Conservation (phyloP, 1,140 invertebrate genomes). For the Andricus grossulariae region DNA sequence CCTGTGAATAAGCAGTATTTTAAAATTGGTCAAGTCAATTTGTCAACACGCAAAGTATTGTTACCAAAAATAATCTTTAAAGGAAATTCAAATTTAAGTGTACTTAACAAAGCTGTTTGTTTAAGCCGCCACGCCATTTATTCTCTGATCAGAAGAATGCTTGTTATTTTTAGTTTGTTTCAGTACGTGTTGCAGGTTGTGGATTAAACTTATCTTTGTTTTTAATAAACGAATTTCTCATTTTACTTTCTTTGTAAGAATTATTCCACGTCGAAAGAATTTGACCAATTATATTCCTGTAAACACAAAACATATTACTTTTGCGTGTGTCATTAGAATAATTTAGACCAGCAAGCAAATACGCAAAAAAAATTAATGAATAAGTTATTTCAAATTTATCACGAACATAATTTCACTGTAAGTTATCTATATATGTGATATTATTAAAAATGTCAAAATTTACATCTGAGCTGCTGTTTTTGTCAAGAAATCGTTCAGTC, state of each 20-base stretch:
- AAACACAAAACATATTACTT: not conserved
- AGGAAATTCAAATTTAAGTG: not conserved
- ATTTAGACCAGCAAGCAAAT: too few relatives aligned
- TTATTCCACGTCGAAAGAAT: not conserved
- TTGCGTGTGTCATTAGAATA: not conserved
- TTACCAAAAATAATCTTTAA: not conserved
- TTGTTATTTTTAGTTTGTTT: conserved; percentile 20
- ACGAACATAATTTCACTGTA: too few relatives aligned
- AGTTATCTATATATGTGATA: too few relatives aligned
- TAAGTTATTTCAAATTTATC: too few relatives aligned
- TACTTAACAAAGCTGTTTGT: not conserved
- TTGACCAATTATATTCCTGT: not conserved
- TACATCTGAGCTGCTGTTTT: too few relatives aligned
- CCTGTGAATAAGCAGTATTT: not conserved
- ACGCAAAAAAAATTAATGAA: too few relatives aligned
- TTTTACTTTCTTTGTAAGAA: not conserved
- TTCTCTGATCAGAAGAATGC: not conserved
- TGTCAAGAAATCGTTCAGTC: too few relatives aligned
- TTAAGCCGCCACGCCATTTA: not conserved
- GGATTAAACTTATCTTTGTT: too few relatives aligned
- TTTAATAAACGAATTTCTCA: not conserved
- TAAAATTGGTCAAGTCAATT: not conserved
- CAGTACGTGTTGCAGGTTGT: conserved; percentile 9
- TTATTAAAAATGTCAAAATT: too few relatives aligned
- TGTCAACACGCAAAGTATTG: not conserved